Evolutionary conservation across 2,888 invertebrate genomes (phyloP).

Genomic region (Acronicta psi): DNA sequence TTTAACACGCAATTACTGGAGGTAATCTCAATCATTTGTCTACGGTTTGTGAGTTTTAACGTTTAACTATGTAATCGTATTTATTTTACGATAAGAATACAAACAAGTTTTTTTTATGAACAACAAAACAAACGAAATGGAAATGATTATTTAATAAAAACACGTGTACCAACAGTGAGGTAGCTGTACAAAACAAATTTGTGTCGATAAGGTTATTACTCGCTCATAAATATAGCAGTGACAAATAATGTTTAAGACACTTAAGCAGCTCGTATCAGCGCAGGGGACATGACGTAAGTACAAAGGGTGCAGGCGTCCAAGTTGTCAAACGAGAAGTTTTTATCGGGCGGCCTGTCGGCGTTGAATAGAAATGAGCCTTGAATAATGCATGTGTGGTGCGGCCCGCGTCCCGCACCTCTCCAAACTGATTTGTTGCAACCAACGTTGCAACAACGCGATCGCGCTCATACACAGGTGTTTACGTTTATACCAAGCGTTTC

Average conservation of each 20-base stretch:
- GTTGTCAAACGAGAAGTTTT: constrained; percentile 89
- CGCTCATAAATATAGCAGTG: constrained; percentile 65
- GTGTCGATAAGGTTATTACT: constrained; percentile 52
- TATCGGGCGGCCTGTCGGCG: constrained; percentile 86
- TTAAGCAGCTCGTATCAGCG: constrained; percentile 58
- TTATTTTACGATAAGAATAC: constrained; percentile 23
- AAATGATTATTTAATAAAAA: constrained; percentile 25
- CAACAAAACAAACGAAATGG: constrained; percentile 12
- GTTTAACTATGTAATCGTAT: constrained; percentile 25
- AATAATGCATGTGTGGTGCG: constrained; percentile 84
- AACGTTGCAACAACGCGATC: constrained; percentile 61
- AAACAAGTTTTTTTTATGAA: constrained; percentile 36
- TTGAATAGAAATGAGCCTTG: constrained; percentile 88
- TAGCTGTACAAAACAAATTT: constrained; percentile 39
- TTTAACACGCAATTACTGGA: constrained; percentile 39
- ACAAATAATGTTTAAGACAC: constrained; percentile 70
- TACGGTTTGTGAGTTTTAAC: constrained; percentile 37
- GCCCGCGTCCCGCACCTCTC: constrained; percentile 65
- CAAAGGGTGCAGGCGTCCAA: constrained; percentile 87
- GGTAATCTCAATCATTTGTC: constrained; percentile 36
- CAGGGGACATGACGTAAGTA: constrained; percentile 81
- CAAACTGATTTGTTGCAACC: constrained; percentile 79
- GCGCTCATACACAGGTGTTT: constrained; percentile 63
- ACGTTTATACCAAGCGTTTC: constrained; percentile 41
- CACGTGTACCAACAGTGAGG: constrained; percentile 42